Base-by-base conservation (phyloP, 2,797 vertebrate genomes). In the Chaetodon trifasciatus region DNA sequence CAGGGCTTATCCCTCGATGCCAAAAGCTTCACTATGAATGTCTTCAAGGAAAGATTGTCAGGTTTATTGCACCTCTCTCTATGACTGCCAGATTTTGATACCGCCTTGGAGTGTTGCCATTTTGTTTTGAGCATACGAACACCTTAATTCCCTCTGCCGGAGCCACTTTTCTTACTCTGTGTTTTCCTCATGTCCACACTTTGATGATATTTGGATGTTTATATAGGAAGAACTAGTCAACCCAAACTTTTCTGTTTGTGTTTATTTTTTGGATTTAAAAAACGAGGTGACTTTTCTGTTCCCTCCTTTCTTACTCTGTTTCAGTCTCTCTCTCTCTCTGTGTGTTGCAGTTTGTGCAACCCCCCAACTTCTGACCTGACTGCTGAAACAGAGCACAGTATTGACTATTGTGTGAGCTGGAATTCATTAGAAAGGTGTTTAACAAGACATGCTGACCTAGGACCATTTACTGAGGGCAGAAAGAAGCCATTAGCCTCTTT, bases 381-480 rank as follows among this genome's bases (percentile, higher is more conserved):
- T 50, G 23, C 71, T 70, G 5, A 77, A 76, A 71, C 52, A 62
- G 65, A 13, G 15, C 52, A 21, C 40, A 50, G 24, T 75, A 77
- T 86, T 83, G 81, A 86, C 63, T 61, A 6, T 70, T 74, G 37
- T 78, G 63, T 79, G 78, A 70, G 23, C 61, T 82, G 53, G 49
- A 83, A 78, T 85, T 90, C 60, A 78, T 86, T 82, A 74, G 57
- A 6, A 64, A 68, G 35, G 62, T 70, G 68, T 77, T 87, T 62
- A 84, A 69, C 23, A 62, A 61, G 72, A 79, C 55, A 64, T 62
- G 71, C 70, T 28, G 12, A 83, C 71, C 50, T 23, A 8, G 19
- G 52, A 65, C 60, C 40, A 57, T 88, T 84, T 55, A 70, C 50
- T 8, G 12, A 60, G 39, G 32, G 35, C 44, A 49, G 16, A 74